These are phyloP conservation scores for Peromyscus nudipes DNA, from an alignment of 2,797 vertebrate genomes.

Conservation along the genomic window DNA sequence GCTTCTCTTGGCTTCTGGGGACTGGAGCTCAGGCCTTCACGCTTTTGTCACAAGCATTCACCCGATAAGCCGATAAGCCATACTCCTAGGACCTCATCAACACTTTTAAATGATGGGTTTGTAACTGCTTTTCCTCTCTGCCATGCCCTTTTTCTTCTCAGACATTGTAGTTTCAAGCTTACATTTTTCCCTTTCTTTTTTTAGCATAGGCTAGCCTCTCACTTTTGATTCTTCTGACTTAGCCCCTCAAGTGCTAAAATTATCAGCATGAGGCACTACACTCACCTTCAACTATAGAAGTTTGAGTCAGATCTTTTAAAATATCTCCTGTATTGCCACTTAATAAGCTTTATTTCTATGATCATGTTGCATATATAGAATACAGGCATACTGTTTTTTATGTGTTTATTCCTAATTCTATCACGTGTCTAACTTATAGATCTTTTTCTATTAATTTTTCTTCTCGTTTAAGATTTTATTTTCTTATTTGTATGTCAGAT, in stretches of 20 bases:
- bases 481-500: background rate
- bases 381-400: background rate
- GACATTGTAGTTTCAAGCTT: constrained; percentile 14
- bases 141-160: constrained; percentile 19
- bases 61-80: background rate
- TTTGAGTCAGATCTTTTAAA: background rate
- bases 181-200: background rate
- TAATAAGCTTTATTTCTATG: background rate
- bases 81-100: background rate
- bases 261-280: too few relatives aligned
- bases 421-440: background rate
- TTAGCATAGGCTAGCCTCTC: background rate
- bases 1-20: background rate
- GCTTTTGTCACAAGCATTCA: fast-evolving
- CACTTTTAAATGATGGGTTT: background rate
- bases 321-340: background rate
- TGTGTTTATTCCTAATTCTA: background rate
- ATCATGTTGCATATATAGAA: background rate
- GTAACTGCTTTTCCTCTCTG: background rate
- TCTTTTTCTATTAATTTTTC: constrained; percentile 27
- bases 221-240: background rate
- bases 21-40: background rate
- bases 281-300: background rate
- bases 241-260: background rate
- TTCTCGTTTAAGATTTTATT: background rate